Base-by-base conservation (phyloP, 2,113 vertebrate genomes). In the Rhinolophus ferrumequinum region DNA sequence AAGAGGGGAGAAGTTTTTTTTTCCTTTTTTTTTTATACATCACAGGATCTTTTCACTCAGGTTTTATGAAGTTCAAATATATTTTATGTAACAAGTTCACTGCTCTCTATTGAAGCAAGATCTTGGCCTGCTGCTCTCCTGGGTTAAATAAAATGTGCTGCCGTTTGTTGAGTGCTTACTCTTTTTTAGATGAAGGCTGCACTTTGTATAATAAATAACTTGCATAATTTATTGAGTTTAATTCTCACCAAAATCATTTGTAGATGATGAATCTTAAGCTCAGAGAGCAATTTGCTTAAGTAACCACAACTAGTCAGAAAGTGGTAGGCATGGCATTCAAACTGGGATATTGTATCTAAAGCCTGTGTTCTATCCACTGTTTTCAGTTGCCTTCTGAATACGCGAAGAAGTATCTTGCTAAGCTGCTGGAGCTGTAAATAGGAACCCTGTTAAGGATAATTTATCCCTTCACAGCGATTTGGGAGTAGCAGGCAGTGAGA, bases 11-110 rank as follows among this genome's bases (percentile, higher is more conserved):
- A 90, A 8, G 4, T 16, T 30, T 35, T 1, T 52, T 92, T 44
- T 44, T 41, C 41, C 41, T 41, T 6, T 44, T 16, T 30, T 35
- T 1, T 52, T 92, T 83, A 64, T 33, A 5, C 80, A 38, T 90
- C 30, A 69, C 30, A 47, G 60, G 14, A n/a, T 87, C 86, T 44
- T 92, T 96, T 93, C 30, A 81, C 6, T 83, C 69, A 26, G 4
- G 41, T 77, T 66, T 85, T 41, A 69, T 62, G 62, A 91, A 50
- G 28, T 62, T 93, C 69, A 91, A 80, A 84, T 92, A n/a, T 33
- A 60, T 82, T 96, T 93, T 73, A 33, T 30, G n/a, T 90, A 77
- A 75, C 8, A 83, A 47, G 15, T 52, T 69, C 26, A 62, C 9
- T n/a, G 15, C 6, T 66, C 24, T 87, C 54, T 90, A 13, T 35